phyloP scores from a whole-genome alignment of 2,797 vertebrate genomes.

The Pogoniulus pusillus region DNA sequence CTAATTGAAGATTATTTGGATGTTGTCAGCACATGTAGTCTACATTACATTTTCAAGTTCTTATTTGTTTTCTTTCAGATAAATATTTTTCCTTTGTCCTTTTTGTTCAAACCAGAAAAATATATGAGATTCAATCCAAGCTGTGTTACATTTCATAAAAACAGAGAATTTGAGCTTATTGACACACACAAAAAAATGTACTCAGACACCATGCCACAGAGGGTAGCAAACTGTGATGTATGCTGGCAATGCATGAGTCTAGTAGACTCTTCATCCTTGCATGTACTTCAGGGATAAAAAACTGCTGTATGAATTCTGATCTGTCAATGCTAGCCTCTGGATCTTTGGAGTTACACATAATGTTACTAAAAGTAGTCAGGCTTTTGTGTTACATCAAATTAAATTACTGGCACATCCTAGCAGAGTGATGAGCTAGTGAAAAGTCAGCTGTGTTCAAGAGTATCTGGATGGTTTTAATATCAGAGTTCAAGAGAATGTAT shows the following conservation, averaged over 20 bases:
- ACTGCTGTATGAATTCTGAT: not conserved
- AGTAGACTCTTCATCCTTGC: not conserved
- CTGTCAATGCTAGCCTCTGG: not conserved
- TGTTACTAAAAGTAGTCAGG: slow-evolving; percentile 21
- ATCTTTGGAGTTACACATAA: not conserved
- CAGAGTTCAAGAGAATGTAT: slow-evolving; percentile 32
- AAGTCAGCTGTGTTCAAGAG: slow-evolving; percentile 38
- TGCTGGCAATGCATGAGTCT: not conserved
- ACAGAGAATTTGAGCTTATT: not conserved
- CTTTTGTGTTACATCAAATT: slow-evolving; percentile 35
- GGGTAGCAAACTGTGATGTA: not conserved
- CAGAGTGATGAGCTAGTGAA: slow-evolving; percentile 3
- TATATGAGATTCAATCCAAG: not conserved
- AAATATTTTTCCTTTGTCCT: not conserved
- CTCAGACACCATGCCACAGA: not conserved
- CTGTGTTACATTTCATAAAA: not conserved
- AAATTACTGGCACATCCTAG: slow-evolving; percentile 30
- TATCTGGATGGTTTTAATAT: slow-evolving; percentile 47
- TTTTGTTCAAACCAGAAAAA: not conserved
- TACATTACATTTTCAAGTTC: not conserved
- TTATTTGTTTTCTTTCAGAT: not conserved
- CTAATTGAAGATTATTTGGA: not conserved
- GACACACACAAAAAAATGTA: not conserved
- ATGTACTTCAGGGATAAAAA: not conserved
- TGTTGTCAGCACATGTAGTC: not conserved